Evolutionary conservation across 2,888 invertebrate genomes (phyloP).

Genomic region (Zaprionus bogoriensis): DNA sequence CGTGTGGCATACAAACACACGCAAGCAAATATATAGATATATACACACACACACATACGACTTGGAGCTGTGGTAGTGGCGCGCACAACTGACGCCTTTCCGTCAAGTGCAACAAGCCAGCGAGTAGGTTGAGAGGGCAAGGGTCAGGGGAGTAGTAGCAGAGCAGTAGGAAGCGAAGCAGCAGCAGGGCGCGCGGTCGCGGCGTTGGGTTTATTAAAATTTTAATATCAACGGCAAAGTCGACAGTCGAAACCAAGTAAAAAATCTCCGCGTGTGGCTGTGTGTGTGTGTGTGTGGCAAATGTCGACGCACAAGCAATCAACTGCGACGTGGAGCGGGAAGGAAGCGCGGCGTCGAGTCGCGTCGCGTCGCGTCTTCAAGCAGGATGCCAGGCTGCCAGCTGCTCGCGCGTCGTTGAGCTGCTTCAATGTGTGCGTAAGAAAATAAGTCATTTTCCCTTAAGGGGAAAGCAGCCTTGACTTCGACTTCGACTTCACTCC

Average conservation of each 20-base stretch:
- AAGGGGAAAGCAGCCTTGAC: constrained; percentile 51
- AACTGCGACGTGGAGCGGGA: constrained; percentile 33
- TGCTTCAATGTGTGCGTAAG: constrained; percentile 74
- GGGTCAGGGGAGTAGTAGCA: constrained; percentile 2
- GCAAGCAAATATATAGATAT: too few relatives aligned
- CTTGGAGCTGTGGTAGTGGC: not conserved
- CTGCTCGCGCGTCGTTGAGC: constrained; percentile 35
- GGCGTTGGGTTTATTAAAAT: constrained; percentile 76
- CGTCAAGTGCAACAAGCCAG: constrained; percentile 75
- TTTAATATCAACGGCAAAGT: constrained; percentile 75
- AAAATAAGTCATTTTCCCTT: constrained; percentile 79
- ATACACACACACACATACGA: too few relatives aligned
- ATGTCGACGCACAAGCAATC: constrained; percentile 72
- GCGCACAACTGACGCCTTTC: constrained; percentile 74
- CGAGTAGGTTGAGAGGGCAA: constrained; percentile 13
- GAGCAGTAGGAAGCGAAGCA: not conserved
- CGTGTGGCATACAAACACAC: too few relatives aligned
- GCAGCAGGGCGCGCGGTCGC: constrained; percentile 24
- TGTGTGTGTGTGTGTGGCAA: constrained; percentile 71
- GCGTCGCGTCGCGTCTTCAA: not conserved
- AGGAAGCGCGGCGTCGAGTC: constrained; percentile 6
- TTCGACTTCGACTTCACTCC: constrained; percentile 2
- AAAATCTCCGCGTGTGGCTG: too few relatives aligned
- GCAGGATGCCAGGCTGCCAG: not conserved
- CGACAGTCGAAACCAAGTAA: constrained; percentile 71